Evolutionary conservation across 2,888 invertebrate species (phyloP).

Genomic region (Glyphotaelius pellucidus): DNA sequence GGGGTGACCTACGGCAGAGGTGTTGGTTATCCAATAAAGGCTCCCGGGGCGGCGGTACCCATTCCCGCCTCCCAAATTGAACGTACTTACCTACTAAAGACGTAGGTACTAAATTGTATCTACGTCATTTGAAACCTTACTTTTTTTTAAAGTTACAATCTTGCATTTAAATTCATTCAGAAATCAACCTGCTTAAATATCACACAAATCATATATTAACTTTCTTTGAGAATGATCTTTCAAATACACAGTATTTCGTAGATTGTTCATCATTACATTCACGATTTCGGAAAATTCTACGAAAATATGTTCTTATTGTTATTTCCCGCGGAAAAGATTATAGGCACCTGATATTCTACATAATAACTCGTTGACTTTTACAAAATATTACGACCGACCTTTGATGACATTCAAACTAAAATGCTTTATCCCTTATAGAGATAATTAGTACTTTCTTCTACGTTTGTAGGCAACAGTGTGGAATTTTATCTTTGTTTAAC

Average conservation of each 20-base stretch:
- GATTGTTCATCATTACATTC: not conserved
- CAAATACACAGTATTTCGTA: not conserved
- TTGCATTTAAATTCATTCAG: not conserved
- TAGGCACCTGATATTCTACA: not conserved
- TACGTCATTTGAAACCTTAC: not conserved
- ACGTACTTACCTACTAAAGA: no score
- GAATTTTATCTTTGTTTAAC: not conserved
- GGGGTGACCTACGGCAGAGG: no score
- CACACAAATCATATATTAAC: not conserved
- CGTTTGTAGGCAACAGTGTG: not conserved
- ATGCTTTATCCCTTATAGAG: not conserved
- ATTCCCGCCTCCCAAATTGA: no score
- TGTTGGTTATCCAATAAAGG: no score
- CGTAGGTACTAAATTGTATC: no score
- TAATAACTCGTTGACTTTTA: constrained; percentile 11
- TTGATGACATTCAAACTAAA: not conserved
- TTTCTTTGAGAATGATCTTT: not conserved
- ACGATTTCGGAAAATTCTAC: not conserved
- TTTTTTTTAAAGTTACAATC: not conserved
- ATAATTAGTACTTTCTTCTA: not conserved
- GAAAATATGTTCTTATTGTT: not conserved
- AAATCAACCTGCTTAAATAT: not conserved
- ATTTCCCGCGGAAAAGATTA: not conserved
- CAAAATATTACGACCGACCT: not conserved
- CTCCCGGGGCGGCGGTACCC: no score